A percentile compares a stretch with the other conserved stretches of the same genome.
Conservation (phyloP, 2,113 vertebrate genomes). For the Lamprologus sp. region DNA sequence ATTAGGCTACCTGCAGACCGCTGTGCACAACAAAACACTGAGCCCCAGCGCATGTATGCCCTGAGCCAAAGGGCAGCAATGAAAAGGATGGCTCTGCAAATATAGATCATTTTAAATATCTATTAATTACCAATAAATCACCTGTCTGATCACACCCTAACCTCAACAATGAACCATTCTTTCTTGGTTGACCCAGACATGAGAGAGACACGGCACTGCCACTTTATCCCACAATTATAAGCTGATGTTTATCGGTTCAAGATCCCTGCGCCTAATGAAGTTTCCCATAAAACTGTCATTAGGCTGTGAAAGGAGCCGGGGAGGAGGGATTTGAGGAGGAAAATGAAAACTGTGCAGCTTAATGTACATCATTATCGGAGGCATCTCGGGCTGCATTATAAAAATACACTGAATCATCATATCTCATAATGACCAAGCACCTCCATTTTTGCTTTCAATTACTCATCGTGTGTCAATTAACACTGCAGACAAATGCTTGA, state of each 20-base stretch:
- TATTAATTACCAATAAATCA: constrained; percentile 37
- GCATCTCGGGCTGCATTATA: constrained; percentile 49
- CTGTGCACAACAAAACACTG: background rate
- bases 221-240: constrained; percentile 34
- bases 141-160: background rate
- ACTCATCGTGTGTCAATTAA: constrained; percentile 33
- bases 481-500: constrained; percentile 3
- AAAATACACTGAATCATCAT: constrained; percentile 60
- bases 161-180: background rate
- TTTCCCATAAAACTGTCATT: constrained; percentile 67
- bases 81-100: background rate
- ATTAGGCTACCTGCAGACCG: constrained; percentile 10
- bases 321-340: background rate
- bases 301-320: background rate
- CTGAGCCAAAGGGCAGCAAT: background rate
- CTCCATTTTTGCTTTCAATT: constrained; percentile 36
- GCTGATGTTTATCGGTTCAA: constrained; percentile 48
- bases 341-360: constrained; percentile 47
- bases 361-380: constrained; percentile 59
- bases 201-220: background rate
- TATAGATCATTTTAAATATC: constrained; percentile 5
- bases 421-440: constrained; percentile 36
- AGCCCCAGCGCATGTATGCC: background rate
- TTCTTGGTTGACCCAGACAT: background rate
- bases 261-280: constrained; percentile 57